A percentile compares a stretch with the other conserved stretches of the same genome.
Conservation (phyloP, 2,888 invertebrate genomes). For the Omphaloscelis lunosa region DNA sequence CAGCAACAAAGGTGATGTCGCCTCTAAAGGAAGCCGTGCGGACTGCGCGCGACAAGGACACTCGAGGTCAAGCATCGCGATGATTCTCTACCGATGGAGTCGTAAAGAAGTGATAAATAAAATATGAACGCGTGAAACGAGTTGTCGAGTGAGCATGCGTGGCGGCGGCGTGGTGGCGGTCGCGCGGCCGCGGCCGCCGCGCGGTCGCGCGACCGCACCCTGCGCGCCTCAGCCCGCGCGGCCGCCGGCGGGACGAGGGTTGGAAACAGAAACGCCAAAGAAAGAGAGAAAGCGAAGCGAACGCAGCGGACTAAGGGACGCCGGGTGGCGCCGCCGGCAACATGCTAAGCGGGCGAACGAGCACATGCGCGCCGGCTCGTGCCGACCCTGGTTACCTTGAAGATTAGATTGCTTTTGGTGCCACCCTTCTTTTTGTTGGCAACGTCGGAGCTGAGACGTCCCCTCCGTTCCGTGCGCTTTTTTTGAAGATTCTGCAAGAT, state of each 20-base stretch:
- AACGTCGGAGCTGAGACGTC: conserved; percentile 98
- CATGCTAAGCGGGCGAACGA: conserved; percentile 91
- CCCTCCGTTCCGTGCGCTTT: conserved; percentile 99
- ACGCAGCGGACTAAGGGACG: conserved; percentile 88
- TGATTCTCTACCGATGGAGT: conserved; percentile 89
- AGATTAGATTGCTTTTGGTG: conserved; percentile 99
- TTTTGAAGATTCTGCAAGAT: conserved; percentile 99
- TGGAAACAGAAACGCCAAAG: conserved; percentile 86
- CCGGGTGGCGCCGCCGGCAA: conserved; percentile 87
- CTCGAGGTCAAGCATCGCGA: conserved; percentile 90
- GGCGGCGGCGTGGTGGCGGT: conserved; percentile 79
- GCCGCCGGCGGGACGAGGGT: conserved; percentile 85
- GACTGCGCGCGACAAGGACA: conserved; percentile 90
- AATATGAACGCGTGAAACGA: conserved; percentile 88
- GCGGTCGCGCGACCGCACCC: conserved; percentile 80
- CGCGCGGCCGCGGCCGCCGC: conserved; percentile 82
- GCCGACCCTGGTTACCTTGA: conserved; percentile 97
- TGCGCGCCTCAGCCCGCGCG: conserved; percentile 83
- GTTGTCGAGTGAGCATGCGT: conserved; percentile 87
- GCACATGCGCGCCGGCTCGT: conserved; percentile 90
- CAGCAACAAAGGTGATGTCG: conserved; percentile 69
- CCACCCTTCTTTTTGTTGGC: conserved; percentile 97
- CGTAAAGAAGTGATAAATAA: conserved; percentile 87
- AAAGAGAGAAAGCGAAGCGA: conserved; percentile 89
- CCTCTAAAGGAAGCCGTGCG: conserved; percentile 91